A percentile compares a stretch with the other conserved stretches of the same genome.
phyloP scores from a whole-genome alignment of 23 tunicate species.

The Halocynthia roretzi region DNA sequence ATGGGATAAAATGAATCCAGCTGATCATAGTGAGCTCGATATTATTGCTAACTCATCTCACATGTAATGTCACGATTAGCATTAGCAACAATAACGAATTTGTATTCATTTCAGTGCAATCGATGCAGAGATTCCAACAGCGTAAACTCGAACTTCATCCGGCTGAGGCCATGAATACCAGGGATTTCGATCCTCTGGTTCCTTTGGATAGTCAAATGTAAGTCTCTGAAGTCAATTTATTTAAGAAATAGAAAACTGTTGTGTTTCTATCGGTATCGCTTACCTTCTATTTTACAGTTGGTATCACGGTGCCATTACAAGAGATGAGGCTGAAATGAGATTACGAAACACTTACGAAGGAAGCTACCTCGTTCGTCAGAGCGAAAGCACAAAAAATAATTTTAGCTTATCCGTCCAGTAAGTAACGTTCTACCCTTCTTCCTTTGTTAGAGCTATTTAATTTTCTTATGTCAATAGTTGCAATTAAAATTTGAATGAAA shows the following conservation, averaged over 20 bases:
- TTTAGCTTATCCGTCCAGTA: constrained; percentile 84
- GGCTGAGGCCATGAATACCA: constrained; percentile 68
- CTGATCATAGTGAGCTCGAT: constrained; percentile 15
- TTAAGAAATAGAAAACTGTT: not conserved
- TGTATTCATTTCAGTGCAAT: constrained; percentile 51
- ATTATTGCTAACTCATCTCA: constrained; percentile 4
- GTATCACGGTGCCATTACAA: constrained; percentile 67
- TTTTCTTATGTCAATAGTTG: too few relatives aligned
- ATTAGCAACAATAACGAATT: not conserved
- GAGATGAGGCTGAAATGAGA: constrained; percentile 70
- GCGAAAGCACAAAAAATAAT: constrained; percentile 58
- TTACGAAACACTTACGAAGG: constrained; percentile 39
- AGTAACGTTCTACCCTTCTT: not conserved
- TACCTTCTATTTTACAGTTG: constrained; percentile 34
- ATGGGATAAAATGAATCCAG: constrained; percentile 12
- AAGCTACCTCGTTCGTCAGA: constrained; percentile 71
- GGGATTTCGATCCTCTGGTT: constrained; percentile 59
- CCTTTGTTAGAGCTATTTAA: too few relatives aligned
- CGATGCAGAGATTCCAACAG: constrained; percentile 84
- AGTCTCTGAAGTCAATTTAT: not conserved
- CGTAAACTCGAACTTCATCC: constrained; percentile 81
- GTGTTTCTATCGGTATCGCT: not conserved
- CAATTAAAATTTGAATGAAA: too few relatives aligned
- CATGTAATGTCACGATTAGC: not conserved
- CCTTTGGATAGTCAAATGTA: constrained; percentile 68